Evolutionary conservation across 2,888 invertebrate genomes (phyloP), one percentile per base, ranked within the genome.

Genomic region (Drosophila pseudotakahashii): DNA sequence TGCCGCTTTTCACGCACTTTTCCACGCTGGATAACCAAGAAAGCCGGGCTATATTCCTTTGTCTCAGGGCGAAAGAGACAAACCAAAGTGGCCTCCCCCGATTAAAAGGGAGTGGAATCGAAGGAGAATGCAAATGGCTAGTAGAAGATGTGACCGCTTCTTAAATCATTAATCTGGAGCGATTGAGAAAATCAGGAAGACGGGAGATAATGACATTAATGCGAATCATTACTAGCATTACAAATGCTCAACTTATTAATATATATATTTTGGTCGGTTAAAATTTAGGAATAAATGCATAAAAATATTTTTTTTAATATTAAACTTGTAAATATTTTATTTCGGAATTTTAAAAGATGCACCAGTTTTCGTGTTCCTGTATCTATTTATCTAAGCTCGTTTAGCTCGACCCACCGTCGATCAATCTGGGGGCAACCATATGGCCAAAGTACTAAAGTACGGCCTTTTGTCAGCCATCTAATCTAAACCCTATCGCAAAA

Each of bases 1-100:
- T 72, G 64, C 37, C 57, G 66, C 66, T 72, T 64, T 72, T 71
- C 71, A 71, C 73, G 71, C 73, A 71, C 71, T 72, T 72, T 71
- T 60, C 62, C 53, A 48, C 36, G 37, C 14, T 26, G 50, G 55
- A 10, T 39, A 39, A 23, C 13, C 23, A 13, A 19, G 16, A 34
- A 19, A 13, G 16, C 30, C n/a, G 4, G 19, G 6, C 42, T 13
- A 19, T 42, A 34, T 11, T 16, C 48, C 47, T 10, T 9, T 14
- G 14, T 14, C 11, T 48, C 34, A 19, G 34, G 7, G 26, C 6
- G 16, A 16, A 11, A 14, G 48, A 5, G 32, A 6, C 16, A 16
- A 48, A 32, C 16, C 16, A 16, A 32, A 48, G 32, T 48, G 48
- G 47, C 45, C 42, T 2, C 6, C 4, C 42, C 0, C 10, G 13